A percentile compares a stretch with the other conserved stretches of the same genome.
Evolutionary conservation across 2,113 vertebrate genomes (phyloP).

Genomic region (Parus major): DNA sequence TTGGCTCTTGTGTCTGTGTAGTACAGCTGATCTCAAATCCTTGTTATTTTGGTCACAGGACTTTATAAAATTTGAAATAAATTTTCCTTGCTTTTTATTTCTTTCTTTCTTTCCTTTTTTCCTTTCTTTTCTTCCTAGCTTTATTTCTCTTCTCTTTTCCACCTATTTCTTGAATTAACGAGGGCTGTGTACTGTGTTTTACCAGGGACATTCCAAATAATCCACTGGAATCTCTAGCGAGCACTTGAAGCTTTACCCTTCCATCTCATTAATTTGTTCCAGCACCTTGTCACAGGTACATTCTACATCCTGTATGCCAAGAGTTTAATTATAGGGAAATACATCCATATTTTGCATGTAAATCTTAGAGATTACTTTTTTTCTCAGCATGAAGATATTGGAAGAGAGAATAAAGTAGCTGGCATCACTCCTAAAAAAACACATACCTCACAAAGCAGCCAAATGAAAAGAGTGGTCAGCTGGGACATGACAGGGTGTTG

Average conservation of each 20-base stretch:
- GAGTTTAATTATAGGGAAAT: not conserved
- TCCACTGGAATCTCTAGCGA: not conserved
- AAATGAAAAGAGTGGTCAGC: not conserved
- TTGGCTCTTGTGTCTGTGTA: not conserved
- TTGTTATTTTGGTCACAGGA: not conserved
- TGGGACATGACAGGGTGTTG: not conserved
- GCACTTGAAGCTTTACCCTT: not conserved
- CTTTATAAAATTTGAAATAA: not conserved
- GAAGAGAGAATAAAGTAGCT: not conserved
- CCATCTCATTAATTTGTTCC: not conserved
- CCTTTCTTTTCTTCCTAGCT: not conserved
- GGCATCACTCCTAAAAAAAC: not conserved
- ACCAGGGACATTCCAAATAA: not conserved
- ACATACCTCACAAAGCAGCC: not conserved
- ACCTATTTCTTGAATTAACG: not conserved
- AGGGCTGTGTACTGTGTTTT: not conserved
- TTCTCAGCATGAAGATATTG: not conserved
- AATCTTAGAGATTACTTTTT: not conserved
- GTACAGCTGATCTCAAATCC: not conserved
- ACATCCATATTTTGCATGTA: not conserved
- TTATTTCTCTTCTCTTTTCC: not conserved
- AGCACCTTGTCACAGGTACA: conserved; percentile 10
- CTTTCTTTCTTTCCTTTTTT: not conserved
- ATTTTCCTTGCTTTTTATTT: not conserved
- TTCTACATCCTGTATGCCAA: not conserved